A percentile compares a stretch with the other conserved stretches of the same genome.
phyloP scores from a whole-genome alignment of 2,797 vertebrate genomes.

The Darevskia mixta region DNA sequence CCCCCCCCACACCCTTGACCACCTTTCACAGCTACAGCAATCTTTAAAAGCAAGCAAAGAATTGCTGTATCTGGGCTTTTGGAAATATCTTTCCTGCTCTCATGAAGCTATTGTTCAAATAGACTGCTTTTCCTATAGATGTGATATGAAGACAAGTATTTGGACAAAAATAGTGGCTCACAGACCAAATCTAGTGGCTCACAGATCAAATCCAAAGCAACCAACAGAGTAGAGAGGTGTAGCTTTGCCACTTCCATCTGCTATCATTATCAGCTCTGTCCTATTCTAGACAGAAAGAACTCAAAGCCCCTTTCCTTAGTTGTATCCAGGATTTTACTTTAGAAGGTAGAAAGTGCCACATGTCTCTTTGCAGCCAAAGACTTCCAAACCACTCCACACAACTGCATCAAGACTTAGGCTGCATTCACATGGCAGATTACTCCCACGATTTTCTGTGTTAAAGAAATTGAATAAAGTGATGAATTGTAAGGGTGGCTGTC shows the following conservation, averaged over 20 bases:
- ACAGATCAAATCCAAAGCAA: not conserved
- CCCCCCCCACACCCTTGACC: not conserved
- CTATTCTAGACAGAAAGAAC: not conserved
- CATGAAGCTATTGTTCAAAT: not conserved
- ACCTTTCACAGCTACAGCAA: not conserved
- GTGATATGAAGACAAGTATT: not conserved
- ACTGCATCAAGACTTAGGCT: not conserved
- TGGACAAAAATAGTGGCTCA: not conserved
- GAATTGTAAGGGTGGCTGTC: no score
- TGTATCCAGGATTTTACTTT: not conserved
- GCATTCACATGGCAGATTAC: no score
- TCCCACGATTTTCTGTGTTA: no score
- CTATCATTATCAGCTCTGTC: not conserved
- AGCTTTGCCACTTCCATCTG: not conserved
- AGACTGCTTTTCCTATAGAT: not conserved
- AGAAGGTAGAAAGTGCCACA: not conserved
- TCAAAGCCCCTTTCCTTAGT: not conserved
- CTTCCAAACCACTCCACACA: not conserved
- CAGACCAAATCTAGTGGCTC: not conserved
- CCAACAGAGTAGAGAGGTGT: not conserved
- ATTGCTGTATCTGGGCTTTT: not conserved
- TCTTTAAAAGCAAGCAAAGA: not conserved
- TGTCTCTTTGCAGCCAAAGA: not conserved
- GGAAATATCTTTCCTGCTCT: not conserved
- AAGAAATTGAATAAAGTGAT: no score